Evolutionary conservation across 2,797 vertebrate species (phyloP).

Genomic region (Adrianichthys oophorus): DNA sequence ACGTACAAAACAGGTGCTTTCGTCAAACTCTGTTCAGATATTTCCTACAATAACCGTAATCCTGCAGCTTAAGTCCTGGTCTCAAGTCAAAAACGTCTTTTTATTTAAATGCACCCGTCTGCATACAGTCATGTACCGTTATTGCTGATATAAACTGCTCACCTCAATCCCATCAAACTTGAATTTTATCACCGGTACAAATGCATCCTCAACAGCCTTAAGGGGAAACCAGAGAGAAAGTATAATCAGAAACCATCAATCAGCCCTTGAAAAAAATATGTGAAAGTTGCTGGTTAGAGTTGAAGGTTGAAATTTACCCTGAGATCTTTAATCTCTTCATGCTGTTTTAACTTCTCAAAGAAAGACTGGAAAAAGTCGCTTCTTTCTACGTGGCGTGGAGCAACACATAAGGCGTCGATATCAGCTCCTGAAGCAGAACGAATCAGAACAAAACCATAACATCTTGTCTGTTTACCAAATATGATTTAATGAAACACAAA

Average conservation of each 20-base stretch:
- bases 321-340: slow-evolving; percentile 91
- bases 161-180: slow-evolving; percentile 98
- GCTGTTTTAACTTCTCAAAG: slow-evolving; percentile 93
- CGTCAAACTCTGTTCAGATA: no score
- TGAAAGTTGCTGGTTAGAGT: not conserved
- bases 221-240: slow-evolving; percentile 6
- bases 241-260: not conserved
- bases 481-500: no score
- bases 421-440: slow-evolving; percentile 85
- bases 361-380: slow-evolving; percentile 96
- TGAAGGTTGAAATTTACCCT: slow-evolving; percentile 76
- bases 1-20: no score
- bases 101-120: no score
- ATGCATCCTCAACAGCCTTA: slow-evolving; percentile 97
- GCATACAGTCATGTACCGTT: not conserved
- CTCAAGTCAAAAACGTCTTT: no score
- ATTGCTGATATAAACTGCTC: slow-evolving; percentile 37
- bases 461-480: no score
- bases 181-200: slow-evolving; percentile 98
- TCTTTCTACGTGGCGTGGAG: slow-evolving; percentile 93
- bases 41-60: no score
- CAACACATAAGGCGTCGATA: slow-evolving; percentile 96
- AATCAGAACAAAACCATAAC: not conserved
- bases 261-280: not conserved
- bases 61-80: no score